Base-by-base conservation (phyloP, 2,797 vertebrate species). In the Graptemys geographica region DNA sequence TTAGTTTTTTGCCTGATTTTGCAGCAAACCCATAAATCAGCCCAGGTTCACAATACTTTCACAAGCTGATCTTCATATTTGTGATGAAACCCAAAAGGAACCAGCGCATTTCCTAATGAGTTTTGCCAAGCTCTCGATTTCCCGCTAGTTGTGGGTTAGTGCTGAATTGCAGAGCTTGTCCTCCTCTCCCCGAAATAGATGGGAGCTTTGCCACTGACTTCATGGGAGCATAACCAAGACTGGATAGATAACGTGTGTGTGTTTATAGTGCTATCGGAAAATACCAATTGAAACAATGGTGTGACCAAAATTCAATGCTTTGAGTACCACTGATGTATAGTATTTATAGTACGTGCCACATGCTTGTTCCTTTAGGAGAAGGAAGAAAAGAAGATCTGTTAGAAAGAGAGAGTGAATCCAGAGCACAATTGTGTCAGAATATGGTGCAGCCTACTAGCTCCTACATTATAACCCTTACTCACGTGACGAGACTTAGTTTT, bases 1-100 rank as follows among this genome's bases (percentile, higher is more conserved):
- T 62, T 62, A 62, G 59, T 16, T 84, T 87, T 80, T 90, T 87
- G 33, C 79, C 94, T 90, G 37, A 25, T 37, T 89, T 87, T 87
- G 82, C 87, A 31, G 19, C 74, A 89, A 9, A 79, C 86, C 41
- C 41, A 80, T 82, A 21, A 81, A 8, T 56, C 31, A 82, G 65
- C 47, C 21, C 59, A 91, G 65, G 51, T 89, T 94, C 51, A 9
- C 1, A 52, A 47, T 84, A 47, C 79, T 91, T 82, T 88, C 65
- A 84, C 41, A 86, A 92, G 90, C 81, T 89, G 55, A 1, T 56
- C 10, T 41, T 87, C 53, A 25, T 31, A 8, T 12, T 92, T 89
- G 80, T 57, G 41, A 33, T 84, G 88, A 90, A 91, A 55, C 25
- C 41, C 72, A 79, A 3, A 41, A 65, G 83, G 78, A 94, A 10